These are phyloP conservation scores for Scaptodrosophila latifasciaeformis DNA, from an alignment of 2,888 invertebrate species.

Conservation along the genomic window DNA sequence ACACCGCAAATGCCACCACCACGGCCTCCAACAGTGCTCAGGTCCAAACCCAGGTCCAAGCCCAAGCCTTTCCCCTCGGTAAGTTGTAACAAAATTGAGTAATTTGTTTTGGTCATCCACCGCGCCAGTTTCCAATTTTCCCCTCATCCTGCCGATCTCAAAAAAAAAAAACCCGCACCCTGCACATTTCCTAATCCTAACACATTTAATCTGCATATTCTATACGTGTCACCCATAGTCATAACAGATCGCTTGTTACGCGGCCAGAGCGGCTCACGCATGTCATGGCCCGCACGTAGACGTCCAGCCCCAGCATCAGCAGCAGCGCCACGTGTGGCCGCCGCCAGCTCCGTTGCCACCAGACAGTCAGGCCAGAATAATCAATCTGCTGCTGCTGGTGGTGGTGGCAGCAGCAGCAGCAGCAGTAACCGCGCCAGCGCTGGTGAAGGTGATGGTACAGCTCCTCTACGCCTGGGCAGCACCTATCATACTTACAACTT, in stretches of 20 bases:
- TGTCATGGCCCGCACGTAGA: slow-evolving; percentile 16
- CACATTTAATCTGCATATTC: slow-evolving; percentile 56
- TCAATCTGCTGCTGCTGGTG: not conserved
- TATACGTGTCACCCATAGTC: slow-evolving; percentile 57
- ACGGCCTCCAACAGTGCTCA: not conserved
- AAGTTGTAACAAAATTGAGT: no score
- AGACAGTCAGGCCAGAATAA: not conserved
- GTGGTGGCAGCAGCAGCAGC: slow-evolving; percentile 29
- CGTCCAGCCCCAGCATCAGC: slow-evolving; percentile 2
- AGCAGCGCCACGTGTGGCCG: slow-evolving; percentile 1
- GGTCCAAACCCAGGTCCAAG: no score
- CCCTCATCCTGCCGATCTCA: not conserved
- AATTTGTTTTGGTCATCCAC: no score
- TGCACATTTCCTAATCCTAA: slow-evolving; percentile 24
- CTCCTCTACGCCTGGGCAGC: slow-evolving; percentile 22
- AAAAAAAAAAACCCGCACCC: not conserved
- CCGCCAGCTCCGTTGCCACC: no score
- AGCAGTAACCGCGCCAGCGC: no score
- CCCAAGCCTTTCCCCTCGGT: no score
- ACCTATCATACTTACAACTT: slow-evolving; percentile 21
- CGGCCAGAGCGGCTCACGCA: slow-evolving; percentile 14
- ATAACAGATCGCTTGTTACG: slow-evolving; percentile 40
- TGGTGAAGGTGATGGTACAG: no score
- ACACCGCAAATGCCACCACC: slow-evolving; percentile 14
- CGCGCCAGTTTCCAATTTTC: not conserved